Evolutionary conservation across 2,797 vertebrate genomes (phyloP).

Genomic region (Notamacropus eugenii): DNA sequence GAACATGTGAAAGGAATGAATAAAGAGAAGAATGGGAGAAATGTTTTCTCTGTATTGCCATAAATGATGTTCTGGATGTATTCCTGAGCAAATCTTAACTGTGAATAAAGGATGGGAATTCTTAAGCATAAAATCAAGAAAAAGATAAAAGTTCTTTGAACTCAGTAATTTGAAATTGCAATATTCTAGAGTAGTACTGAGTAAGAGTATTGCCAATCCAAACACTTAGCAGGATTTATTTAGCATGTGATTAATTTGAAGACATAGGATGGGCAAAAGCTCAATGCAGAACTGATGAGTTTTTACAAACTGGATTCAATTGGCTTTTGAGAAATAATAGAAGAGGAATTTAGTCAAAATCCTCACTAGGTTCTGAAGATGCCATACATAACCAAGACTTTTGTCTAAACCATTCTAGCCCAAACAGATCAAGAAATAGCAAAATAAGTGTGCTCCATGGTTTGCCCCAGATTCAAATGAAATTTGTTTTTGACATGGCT

Average conservation of each 20-base stretch:
- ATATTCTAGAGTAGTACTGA: conserved; percentile 56
- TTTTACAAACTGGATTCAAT: conserved; percentile 44
- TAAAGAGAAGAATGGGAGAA: neutral
- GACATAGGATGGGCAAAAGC: conserved; percentile 41
- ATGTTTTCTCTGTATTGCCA: neutral
- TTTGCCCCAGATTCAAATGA: conserved; percentile 31
- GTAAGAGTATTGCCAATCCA: conserved; percentile 26
- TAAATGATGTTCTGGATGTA: neutral
- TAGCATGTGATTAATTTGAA: conserved; percentile 58
- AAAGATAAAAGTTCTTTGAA: conserved; percentile 67
- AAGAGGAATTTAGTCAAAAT: conserved; percentile 37
- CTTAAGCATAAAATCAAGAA: conserved; percentile 59
- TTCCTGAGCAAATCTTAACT: neutral
- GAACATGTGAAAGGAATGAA: neutral
- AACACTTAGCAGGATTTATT: neutral
- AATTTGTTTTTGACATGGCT: conserved; percentile 22
- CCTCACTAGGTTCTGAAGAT: conserved; percentile 53
- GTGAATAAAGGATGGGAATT: conserved; percentile 29
- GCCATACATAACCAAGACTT: conserved; percentile 35
- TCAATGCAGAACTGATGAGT: conserved; percentile 46
- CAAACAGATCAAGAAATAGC: conserved; percentile 21
- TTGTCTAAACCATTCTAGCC: conserved; percentile 52
- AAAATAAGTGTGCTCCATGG: conserved; percentile 44
- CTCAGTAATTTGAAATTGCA: conserved; percentile 60
- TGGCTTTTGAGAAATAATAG: conserved; percentile 38